Base-by-base conservation (phyloP, 2,888 invertebrate genomes). In the Cerceris ruficornis region DNA sequence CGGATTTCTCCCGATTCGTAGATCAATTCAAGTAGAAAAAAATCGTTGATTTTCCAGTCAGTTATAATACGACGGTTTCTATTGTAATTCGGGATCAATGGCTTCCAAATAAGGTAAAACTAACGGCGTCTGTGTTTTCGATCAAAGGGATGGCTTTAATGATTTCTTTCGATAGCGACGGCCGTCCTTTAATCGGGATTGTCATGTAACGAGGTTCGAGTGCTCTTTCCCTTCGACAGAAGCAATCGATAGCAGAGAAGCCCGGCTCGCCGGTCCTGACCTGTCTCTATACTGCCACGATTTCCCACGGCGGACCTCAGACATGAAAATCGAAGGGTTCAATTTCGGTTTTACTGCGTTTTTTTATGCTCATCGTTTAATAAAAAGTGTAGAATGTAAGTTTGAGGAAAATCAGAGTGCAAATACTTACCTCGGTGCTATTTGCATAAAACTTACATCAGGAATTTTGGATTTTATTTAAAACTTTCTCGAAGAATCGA, bases 261-360 rank as follows among this genome's bases (percentile, higher is more conserved):
- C 78, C 70, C 57, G 39, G 75, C 72, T 76, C 73, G 75, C 52
- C 59, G 76, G 62, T 76, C 81, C 84, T 86, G 86, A 86, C 86
- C 86, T 86, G 84, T 84, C 86, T 81, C 80, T 75, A 83, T 50
- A 61, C 58, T 71, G 80, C 70, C 58, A 42, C 75, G 77, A 82
- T 69, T 73, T 65, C 67, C 67, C 79, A 46, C 68, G 70, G 41
- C 55, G 69, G 46, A 67, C 28, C 55, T 65, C 74, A 68, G 69
- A 69, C 70, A 66, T 60, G 66, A 49, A 28, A 28, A 28, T 28
- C 28, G 28, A 28, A 28, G 28, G 28, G 28, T 28, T 28, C 28
- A 28, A 28, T 28, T 28, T 28, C 28, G 28, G 2, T 28, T 28
- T 28, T 28, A 28, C 28, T 28, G 4, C 28, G 28, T 28, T 28